Conservation (phyloP, 2,888 invertebrate genomes). For the Acronicta psi region DNA sequence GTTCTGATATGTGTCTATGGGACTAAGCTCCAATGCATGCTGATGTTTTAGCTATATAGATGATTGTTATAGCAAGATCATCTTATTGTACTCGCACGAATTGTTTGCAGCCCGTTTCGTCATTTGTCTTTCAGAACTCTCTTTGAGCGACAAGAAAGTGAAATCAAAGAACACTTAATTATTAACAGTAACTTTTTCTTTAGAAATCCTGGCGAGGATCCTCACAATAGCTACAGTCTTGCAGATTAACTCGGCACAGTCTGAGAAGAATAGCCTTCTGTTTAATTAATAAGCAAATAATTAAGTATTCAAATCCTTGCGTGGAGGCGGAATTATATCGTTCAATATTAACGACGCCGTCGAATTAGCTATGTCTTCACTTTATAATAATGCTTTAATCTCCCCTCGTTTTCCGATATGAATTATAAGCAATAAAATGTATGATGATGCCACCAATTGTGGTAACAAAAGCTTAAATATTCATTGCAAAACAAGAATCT, state of each 20-base stretch:
- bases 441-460: slow-evolving; percentile 8
- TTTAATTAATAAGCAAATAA: slow-evolving; percentile 65
- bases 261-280: slow-evolving; percentile 41
- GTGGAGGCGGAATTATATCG: slow-evolving; percentile 44
- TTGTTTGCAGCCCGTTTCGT: neutral
- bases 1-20: slow-evolving; percentile 2
- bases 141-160: slow-evolving; percentile 19
- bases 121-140: slow-evolving; percentile 13
- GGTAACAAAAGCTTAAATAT: slow-evolving; percentile 16
- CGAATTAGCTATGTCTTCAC: slow-evolving; percentile 39
- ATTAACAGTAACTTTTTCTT: slow-evolving; percentile 39
- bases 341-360: slow-evolving; percentile 51
- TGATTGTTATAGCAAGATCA: neutral
- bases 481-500: too few species aligned
- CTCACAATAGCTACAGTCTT: slow-evolving; percentile 38
- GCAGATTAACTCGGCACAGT: slow-evolving; percentile 46
- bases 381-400: slow-evolving; percentile 28
- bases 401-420: slow-evolving; percentile 32
- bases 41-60: slow-evolving; percentile 1
- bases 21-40: slow-evolving; percentile 7
- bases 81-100: neutral
- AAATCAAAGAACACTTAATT: slow-evolving; percentile 34
- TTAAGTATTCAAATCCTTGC: slow-evolving; percentile 56
- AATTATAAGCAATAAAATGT: slow-evolving; percentile 26
- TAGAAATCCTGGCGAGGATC: slow-evolving; percentile 13